A percentile compares a stretch with the other conserved stretches of the same genome.
These are phyloP conservation scores for Marmota monax DNA, from an alignment of 2,113 vertebrate species.

Conservation along the genomic window DNA sequence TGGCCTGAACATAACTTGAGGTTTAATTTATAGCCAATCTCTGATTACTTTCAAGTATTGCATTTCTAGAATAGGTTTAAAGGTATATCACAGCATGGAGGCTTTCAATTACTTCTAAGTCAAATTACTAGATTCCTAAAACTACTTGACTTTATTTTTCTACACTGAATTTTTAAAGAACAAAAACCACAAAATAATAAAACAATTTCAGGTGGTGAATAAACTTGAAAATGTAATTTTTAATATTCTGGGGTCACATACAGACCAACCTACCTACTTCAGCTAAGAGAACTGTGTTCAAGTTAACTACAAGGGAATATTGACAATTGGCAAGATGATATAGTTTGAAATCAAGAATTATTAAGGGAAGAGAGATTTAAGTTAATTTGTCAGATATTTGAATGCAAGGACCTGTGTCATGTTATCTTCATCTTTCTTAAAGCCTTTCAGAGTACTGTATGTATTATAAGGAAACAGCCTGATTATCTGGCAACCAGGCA, in stretches of 20 bases:
- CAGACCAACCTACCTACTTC: background rate
- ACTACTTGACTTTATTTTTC: constrained; percentile 25
- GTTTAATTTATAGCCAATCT: constrained; percentile 31
- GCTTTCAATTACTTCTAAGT: background rate
- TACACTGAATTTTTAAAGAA: constrained; percentile 7
- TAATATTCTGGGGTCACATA: background rate
- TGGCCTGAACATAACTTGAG: background rate
- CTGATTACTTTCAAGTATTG: constrained; percentile 19
- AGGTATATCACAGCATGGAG: background rate
- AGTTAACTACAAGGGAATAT: background rate
- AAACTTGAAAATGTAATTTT: background rate
- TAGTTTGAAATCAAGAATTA: background rate
- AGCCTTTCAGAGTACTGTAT: background rate
- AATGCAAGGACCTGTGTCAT: background rate
- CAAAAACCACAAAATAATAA: background rate
- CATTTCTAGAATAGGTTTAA: background rate
- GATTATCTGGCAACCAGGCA: background rate
- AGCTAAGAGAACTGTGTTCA: background rate
- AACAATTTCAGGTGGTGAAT: background rate
- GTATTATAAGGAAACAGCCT: background rate
- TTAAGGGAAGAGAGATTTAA: background rate
- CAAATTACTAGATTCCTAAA: constrained; percentile 12
- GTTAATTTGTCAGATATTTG: background rate
- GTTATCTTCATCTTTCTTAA: background rate
- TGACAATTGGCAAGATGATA: background rate